Percentiles rank a stretch among this genome's conserved stretches.
Conservation (phyloP, 2,113 vertebrate genomes). For the Campylorhamphus procurvoides region DNA sequence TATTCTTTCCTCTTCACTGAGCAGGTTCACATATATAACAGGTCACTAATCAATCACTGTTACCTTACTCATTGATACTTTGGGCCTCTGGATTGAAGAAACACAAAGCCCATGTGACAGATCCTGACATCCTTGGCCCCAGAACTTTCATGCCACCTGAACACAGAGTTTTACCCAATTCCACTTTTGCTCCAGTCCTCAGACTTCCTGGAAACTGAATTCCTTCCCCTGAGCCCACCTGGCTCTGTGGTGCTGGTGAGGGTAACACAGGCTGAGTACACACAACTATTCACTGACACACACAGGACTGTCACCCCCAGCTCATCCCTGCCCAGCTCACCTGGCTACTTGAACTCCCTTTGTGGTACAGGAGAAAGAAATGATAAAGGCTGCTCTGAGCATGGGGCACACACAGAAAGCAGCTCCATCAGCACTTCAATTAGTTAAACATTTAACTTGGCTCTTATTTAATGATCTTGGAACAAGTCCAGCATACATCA, state of each 20-base stretch:
- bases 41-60: neutral
- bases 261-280: neutral
- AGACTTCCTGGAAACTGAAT: neutral
- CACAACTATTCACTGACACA: rapidly evolving
- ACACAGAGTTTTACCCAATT: neutral
- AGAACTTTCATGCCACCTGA: neutral
- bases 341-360: neutral
- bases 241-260: neutral
- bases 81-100: neutral
- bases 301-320: rapidly evolving
- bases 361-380: rapidly evolving
- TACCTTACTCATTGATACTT: neutral
- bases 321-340: neutral
- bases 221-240: neutral
- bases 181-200: neutral
- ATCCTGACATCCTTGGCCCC: neutral
- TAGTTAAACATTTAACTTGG: neutral
- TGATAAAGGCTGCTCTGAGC: neutral
- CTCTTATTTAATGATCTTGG: neutral
- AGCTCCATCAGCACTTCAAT: neutral
- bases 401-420: neutral
- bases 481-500: neutral
- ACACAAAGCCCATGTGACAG: neutral
- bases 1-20: neutral
- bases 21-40: neutral